phyloP scores from a whole-genome alignment of 2,113 vertebrate genomes.

The Acanthochromis polyacanthus region DNA sequence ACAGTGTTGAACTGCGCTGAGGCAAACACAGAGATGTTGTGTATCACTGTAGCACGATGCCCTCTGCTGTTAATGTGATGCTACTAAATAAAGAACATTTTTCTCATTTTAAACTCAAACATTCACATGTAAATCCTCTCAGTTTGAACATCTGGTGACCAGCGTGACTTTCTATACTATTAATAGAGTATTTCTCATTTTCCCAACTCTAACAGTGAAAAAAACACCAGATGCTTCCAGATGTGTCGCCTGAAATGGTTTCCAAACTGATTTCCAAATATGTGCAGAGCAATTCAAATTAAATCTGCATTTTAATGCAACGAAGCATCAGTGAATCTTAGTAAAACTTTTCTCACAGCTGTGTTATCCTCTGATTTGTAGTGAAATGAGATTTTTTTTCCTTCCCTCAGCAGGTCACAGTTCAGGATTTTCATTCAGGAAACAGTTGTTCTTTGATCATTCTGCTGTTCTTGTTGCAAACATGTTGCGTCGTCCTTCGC shows the following conservation, averaged over 20 bases:
- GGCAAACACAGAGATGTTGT: background rate
- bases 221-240: background rate
- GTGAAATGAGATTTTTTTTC: too few species aligned
- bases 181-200: background rate
- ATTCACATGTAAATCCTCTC: background rate
- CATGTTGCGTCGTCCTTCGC: conserved; percentile 31
- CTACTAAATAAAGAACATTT: background rate
- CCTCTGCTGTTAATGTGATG: conserved; percentile 55
- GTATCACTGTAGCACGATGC: conserved; percentile 39
- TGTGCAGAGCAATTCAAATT: background rate
- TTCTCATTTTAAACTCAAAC: background rate
- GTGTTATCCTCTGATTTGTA: too few species aligned
- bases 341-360: conserved; percentile 15
- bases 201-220: background rate
- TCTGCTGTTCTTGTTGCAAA: conserved; percentile 23
- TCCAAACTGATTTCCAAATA: background rate
- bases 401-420: background rate
- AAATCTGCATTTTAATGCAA: background rate
- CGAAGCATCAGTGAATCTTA: background rate
- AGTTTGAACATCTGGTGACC: background rate
- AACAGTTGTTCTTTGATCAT: conserved; percentile 5
- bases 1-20: background rate
- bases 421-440: conserved; percentile 4
- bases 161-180: background rate
- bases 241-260: background rate